Evolutionary conservation across 2,888 invertebrate species (phyloP), one percentile per base, ranked within the genome.

Genomic region (Bruchidius siliquastri): DNA sequence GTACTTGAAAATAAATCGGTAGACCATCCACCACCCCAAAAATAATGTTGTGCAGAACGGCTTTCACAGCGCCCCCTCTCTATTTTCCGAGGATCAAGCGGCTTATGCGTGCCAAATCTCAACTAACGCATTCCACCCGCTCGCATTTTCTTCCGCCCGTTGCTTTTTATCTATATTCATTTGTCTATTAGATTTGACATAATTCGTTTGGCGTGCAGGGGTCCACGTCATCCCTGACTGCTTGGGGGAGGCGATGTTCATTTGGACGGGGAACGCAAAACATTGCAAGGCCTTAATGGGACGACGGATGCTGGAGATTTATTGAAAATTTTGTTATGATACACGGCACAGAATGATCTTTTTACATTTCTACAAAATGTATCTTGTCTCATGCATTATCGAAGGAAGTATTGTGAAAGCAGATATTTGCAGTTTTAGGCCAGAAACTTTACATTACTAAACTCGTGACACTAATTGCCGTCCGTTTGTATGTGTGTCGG

Each of bases 111-210:
- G 72, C 73, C 73, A 77, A 77, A 77, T 79, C 77, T 77, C 75
- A 74, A 78, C 79, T 78, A 78, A 77, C 76, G 75, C 74, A 75
- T 67, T 22, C 20, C 72, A 70, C 49, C 49, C 49, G 49, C 49
- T 49, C 49, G 49, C 18, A 68, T 68, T 26, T 73, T 76, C 76
- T 76, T 77, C 76, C 76, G 75, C 75, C 76, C 22, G 70, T 71
- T 75, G 80, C 77, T 77, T 76, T 80, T 79, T 79, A 81, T 80
- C 79, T 77, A 77, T 71, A 26, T 74, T 78, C 80, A 80, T 81
- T 80, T 80, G 80, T 82, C 81, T 80, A 80, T 80, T 79, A 78
- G 78, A 79, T 79, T 80, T 79, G 80, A 80, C 78, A 77, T 78
- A 77, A 82, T 80, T 82, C 79, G 81, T 80, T 79, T 78, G 75